These are phyloP conservation scores for Caenorhabditis sulstoni DNA, from an alignment of 2,888 invertebrate genomes.

Conservation along the genomic window DNA sequence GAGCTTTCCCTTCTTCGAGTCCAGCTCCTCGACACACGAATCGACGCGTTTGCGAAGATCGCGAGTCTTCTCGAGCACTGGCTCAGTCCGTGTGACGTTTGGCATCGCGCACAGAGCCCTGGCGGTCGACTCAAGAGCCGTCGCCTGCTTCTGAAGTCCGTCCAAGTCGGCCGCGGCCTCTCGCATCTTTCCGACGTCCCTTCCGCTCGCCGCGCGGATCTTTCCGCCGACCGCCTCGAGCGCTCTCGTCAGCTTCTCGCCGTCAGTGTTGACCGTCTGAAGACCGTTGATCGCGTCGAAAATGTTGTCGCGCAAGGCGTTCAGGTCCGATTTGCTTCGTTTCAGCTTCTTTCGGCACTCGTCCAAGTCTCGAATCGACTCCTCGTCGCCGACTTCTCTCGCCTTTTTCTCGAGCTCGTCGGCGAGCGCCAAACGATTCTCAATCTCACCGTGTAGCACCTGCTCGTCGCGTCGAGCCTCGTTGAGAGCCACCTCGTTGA, in stretches of 20 bases:
- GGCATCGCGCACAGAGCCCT: constrained; percentile 56
- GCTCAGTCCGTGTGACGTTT: constrained; percentile 62
- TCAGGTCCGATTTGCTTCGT: constrained; percentile 55
- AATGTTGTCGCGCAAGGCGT: constrained; percentile 67
- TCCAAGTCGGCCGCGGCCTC: constrained; percentile 53
- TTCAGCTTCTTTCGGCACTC: constrained; percentile 45
- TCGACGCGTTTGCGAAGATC: constrained; percentile 50
- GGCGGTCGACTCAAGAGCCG: constrained; percentile 52
- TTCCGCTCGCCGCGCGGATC: constrained; percentile 37
- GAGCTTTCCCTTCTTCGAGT: constrained; percentile 40
- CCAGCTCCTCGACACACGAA: constrained; percentile 56
- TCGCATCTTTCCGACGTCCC: constrained; percentile 46
- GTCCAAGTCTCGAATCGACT: constrained; percentile 19
- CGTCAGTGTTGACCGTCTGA: constrained; percentile 55
- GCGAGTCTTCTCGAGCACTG: constrained; percentile 21
- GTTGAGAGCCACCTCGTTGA: constrained; percentile 57
- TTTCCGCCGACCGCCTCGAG: constrained; percentile 46
- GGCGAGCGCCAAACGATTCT: constrained; percentile 56
- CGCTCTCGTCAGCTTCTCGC: constrained; percentile 53
- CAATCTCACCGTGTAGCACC: constrained; percentile 66
- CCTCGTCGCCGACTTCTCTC: constrained; percentile 34
- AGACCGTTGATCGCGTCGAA: constrained; percentile 65
- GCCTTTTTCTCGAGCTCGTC: constrained; percentile 63
- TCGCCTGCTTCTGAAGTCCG: constrained; percentile 47
- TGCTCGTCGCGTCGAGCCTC: constrained; percentile 66